These are phyloP conservation scores for Anoplophora glabripennis DNA, from an alignment of 1,140 invertebrate genomes.

Conservation along the genomic window DNA sequence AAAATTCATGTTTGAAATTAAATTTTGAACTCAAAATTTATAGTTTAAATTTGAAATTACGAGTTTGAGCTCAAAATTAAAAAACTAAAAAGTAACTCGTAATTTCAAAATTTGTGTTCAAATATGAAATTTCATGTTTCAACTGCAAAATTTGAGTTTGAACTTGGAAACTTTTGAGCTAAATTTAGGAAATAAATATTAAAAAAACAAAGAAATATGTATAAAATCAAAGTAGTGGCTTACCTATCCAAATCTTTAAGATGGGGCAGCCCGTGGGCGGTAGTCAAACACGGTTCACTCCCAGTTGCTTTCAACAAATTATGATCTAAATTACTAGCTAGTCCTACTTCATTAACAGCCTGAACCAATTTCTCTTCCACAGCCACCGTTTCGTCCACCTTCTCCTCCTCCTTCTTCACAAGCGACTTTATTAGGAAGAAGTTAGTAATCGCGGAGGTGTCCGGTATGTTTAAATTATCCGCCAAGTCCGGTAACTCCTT, in stretches of 20 bases:
- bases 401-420: constrained; percentile 25
- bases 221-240: too few species aligned
- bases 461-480: constrained; percentile 50
- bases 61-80: too few species aligned
- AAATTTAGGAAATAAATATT: too few species aligned
- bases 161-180: too few species aligned
- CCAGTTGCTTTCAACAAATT: constrained; percentile 46
- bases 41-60: too few species aligned
- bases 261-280: constrained; percentile 39
- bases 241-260: constrained; percentile 48
- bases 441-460: constrained; percentile 67
- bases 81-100: too few species aligned
- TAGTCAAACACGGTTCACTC: constrained; percentile 41
- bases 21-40: too few species aligned
- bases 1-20: too few species aligned
- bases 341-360: constrained; percentile 47
- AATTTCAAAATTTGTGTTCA: too few species aligned
- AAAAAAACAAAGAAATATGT: too few species aligned
- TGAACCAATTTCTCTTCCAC: constrained; percentile 43
- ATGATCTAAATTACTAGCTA: constrained; percentile 45
- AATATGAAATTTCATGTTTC: too few species aligned
- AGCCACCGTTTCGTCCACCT: constrained; percentile 32
- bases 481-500: constrained; percentile 62
- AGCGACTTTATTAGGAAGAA: constrained; percentile 60
- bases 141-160: too few species aligned